Evolutionary conservation across 2,797 vertebrate genomes (phyloP), one percentile per base, ranked within the genome.

Genomic region (Acridotheres tristis): DNA sequence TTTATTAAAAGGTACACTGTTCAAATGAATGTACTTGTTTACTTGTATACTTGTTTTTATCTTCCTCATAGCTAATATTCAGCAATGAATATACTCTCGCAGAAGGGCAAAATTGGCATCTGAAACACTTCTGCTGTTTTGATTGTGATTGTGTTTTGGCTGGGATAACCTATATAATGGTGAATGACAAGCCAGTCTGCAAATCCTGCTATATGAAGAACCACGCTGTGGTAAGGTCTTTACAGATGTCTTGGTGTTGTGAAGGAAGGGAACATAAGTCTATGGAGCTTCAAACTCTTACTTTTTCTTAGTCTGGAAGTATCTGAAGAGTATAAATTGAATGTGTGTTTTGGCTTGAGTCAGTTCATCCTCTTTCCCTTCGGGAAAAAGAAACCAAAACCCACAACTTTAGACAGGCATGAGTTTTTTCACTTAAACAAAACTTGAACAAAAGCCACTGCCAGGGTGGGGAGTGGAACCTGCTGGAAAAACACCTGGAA

Each of bases 51-150:
- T 62, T 91, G 73, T 66, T 91, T 93, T 6, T 92, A 6, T 75
- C 72, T 96, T 67, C 77, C 43, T 71, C 89, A 1, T 21, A 99
- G 99, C 97, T 99, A 78, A 99, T 99, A 98, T 99, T 99, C 98
- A 98, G 98, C 97, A 99, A 99, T 17, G 99, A 99, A 97, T 99
- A 99, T 92, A 99, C 99, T 36, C 99, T 99, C 85, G 99, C 99
- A 0, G 99, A 99, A 95, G 98, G 98, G 50, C 99, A 99, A 71
- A 99, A 98, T 90, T 99, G 99, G 99, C 99, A 99, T 80, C 98
- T 99, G 98, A 99, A 99, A 91, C 99, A 99, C 95, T 99, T 99
- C 97, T 99, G 99, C 98, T 99, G 99, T 66, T 99, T 99, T 75
- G 99, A 99, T 38, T 99, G 99, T 42, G 99, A 99, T 94, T 98